Conservation (phyloP, 2,113 vertebrate species). For the Choloepus hoffmanni region DNA sequence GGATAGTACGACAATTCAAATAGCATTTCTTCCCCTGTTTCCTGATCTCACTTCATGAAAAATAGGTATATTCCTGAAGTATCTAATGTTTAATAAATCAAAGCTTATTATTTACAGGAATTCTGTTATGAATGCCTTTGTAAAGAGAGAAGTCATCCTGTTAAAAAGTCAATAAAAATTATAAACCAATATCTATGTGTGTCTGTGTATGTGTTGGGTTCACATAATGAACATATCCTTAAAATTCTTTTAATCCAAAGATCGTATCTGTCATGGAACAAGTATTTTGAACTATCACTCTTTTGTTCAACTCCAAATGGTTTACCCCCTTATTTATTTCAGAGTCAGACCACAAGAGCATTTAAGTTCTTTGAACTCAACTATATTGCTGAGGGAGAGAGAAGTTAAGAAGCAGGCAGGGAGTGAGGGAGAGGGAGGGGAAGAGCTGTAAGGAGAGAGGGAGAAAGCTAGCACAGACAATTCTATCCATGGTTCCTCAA, state of each 20-base stretch:
- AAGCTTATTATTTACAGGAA: slow-evolving; percentile 57
- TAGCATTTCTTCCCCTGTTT: background rate
- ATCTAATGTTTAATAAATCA: background rate
- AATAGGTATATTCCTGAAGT: background rate
- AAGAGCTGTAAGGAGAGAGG: background rate
- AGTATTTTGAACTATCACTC: slow-evolving; percentile 19
- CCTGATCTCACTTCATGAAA: slow-evolving; percentile 19
- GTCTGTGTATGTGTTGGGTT: background rate
- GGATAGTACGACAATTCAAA: background rate
- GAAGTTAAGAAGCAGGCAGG: background rate
- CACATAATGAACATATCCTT: slow-evolving; percentile 32
- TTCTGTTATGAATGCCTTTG: background rate
- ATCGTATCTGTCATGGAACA: background rate
- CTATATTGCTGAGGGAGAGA: background rate
- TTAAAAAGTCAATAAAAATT: background rate
- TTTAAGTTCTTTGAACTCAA: slow-evolving; percentile 27
- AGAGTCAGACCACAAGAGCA: background rate
- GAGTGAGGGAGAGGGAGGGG: background rate
- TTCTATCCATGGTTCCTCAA: background rate
- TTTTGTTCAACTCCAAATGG: background rate
- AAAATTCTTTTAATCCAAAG: slow-evolving; percentile 50
- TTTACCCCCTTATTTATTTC: slow-evolving; percentile 21
- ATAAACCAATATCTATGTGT: background rate
- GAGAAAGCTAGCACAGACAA: background rate
- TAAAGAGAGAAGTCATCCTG: background rate